A percentile compares a stretch with the other conserved stretches of the same genome.
These are phyloP conservation scores for Cyclina sinensis DNA, from an alignment of 1,140 invertebrate genomes.

Conservation along the genomic window DNA sequence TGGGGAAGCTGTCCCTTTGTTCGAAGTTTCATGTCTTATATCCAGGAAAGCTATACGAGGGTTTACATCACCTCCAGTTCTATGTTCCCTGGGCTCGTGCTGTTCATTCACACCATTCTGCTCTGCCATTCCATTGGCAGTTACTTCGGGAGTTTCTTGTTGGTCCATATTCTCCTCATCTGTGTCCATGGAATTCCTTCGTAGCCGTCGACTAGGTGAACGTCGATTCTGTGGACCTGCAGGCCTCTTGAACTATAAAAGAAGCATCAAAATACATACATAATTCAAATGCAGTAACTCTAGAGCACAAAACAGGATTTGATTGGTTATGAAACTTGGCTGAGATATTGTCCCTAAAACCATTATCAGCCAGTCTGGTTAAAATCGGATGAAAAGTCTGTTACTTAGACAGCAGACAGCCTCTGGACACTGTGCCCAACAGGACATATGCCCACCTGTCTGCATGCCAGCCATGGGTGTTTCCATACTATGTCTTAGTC, in stretches of 20 bases:
- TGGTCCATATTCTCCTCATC: slow-evolving; percentile 67
- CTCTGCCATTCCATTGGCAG: slow-evolving; percentile 42
- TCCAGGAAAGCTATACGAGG: slow-evolving; percentile 78
- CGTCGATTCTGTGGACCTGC: slow-evolving; percentile 80
- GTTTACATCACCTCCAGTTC: slow-evolving; percentile 1
- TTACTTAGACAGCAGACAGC: too few relatives aligned
- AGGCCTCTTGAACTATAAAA: slow-evolving; percentile 82
- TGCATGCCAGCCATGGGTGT: too few relatives aligned
- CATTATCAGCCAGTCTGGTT: too few relatives aligned
- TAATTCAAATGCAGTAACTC: too few relatives aligned
- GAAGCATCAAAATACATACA: too few relatives aligned
- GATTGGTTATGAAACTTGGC: too few relatives aligned
- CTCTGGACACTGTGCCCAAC: too few relatives aligned
- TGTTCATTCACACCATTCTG: slow-evolving; percentile 24
- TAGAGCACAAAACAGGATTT: too few relatives aligned
- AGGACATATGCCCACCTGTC: too few relatives aligned
- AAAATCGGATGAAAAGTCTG: too few relatives aligned
- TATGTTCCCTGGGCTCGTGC: not conserved
- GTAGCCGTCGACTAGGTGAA: slow-evolving; percentile 76
- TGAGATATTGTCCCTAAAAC: too few relatives aligned
- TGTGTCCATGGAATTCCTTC: slow-evolving; percentile 70
- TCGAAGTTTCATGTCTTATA: slow-evolving; percentile 68
- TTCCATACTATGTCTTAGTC: too few relatives aligned
- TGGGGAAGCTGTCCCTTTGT: slow-evolving; percentile 65
- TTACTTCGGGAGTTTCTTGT: slow-evolving; percentile 58